These are phyloP conservation scores for Tretioscincus oriximinensis DNA, from an alignment of 2,113 vertebrate species.

Conservation along the genomic window DNA sequence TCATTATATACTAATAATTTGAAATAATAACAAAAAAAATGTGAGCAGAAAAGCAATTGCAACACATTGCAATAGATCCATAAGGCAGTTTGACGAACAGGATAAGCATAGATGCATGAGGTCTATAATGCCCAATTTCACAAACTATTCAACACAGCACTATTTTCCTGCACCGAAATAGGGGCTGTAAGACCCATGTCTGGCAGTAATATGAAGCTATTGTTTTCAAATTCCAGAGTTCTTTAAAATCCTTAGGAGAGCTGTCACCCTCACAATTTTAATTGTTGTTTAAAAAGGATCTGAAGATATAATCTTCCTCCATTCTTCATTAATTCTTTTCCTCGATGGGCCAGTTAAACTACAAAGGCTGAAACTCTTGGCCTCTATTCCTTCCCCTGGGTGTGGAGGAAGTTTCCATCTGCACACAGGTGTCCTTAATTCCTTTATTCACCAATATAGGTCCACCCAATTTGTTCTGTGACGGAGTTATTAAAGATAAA, in stretches of 20 bases:
- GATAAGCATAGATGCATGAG: neutral
- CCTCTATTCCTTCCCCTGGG: neutral
- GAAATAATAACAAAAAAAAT: neutral
- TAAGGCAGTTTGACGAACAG: neutral
- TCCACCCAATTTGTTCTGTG: neutral
- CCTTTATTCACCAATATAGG: neutral
- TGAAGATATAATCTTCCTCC: neutral
- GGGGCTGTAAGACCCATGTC: neutral
- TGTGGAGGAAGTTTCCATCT: neutral
- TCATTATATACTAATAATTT: too few relatives aligned
- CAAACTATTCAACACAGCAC: neutral
- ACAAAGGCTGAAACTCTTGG: neutral
- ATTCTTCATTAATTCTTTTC: neutral
- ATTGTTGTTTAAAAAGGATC: conserved; percentile 5
- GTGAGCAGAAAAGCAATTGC: neutral
- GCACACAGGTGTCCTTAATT: neutral
- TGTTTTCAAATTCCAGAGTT: neutral
- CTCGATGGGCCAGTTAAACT: neutral
- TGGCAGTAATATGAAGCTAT: neutral
- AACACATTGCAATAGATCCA: neutral
- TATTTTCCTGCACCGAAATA: neutral
- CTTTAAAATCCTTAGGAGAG: neutral
- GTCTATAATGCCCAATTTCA: neutral
- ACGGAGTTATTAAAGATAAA: neutral
- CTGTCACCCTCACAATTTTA: neutral